phyloP scores from a whole-genome alignment of 1,140 invertebrate species.

The Asbolus verrucosus region DNA sequence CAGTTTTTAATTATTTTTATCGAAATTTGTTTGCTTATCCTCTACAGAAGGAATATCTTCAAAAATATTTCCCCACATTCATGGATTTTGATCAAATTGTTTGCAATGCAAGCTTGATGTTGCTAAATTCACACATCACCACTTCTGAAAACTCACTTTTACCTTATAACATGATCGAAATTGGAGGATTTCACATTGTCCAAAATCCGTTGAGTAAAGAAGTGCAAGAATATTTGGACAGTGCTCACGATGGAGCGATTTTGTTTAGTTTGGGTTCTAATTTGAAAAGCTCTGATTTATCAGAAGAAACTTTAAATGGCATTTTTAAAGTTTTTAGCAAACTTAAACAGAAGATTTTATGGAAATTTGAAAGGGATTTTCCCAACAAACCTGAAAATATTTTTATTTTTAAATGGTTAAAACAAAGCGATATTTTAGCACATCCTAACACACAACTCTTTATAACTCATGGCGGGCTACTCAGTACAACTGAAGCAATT shows the following conservation, averaged over 20 bases:
- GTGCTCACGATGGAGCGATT: constrained; percentile 66
- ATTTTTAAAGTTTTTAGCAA: constrained; percentile 66
- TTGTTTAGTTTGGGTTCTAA: constrained; percentile 69
- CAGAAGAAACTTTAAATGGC: constrained; percentile 61
- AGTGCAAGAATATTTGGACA: constrained; percentile 65
- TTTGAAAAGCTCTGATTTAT: constrained; percentile 65
- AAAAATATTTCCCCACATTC: constrained; percentile 64
- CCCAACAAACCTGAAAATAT: constrained; percentile 68
- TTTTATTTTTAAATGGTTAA: constrained; percentile 68
- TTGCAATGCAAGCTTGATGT: constrained; percentile 64
- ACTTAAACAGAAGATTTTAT: constrained; percentile 69
- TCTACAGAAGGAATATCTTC: constrained; percentile 61
- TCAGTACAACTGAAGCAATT: constrained; percentile 67
- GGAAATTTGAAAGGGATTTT: constrained; percentile 69
- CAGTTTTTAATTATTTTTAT: constrained; percentile 47
- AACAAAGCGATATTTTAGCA: constrained; percentile 71
- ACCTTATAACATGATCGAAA: constrained; percentile 67
- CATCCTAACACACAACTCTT: constrained; percentile 64
- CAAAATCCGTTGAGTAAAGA: constrained; percentile 65
- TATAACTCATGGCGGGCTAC: constrained; percentile 69
- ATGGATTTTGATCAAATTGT: constrained; percentile 67
- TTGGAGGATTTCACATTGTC: constrained; percentile 69
- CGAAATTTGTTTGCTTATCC: constrained; percentile 50
- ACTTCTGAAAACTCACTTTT: constrained; percentile 42
- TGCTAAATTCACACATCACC: constrained; percentile 70